These are phyloP conservation scores for Brachystomella parvula DNA, from an alignment of 1,140 invertebrate species.

Conservation along the genomic window DNA sequence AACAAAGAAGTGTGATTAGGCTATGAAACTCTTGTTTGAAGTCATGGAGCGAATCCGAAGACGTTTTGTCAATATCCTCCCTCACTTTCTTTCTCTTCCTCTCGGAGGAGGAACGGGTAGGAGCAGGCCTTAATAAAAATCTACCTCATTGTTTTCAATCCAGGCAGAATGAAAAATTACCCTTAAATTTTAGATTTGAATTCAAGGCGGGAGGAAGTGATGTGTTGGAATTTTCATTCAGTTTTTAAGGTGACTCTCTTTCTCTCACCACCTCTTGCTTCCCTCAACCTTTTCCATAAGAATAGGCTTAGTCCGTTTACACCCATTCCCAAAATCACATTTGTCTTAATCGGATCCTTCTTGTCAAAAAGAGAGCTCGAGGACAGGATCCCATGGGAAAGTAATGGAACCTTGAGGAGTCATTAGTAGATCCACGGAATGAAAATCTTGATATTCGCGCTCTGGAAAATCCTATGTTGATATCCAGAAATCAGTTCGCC, in stretches of 20 bases:
- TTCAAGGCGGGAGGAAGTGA: not conserved
- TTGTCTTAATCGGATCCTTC: slow-evolving; percentile 33
- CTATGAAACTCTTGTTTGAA: not conserved
- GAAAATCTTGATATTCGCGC: not conserved
- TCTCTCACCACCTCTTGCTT: not conserved
- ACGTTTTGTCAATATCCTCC: slow-evolving; percentile 7
- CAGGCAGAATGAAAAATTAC: slow-evolving; percentile 7
- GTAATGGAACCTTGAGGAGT: not conserved
- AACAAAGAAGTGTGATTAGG: not conserved
- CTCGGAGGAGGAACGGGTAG: too few species aligned
- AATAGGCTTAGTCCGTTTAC: not conserved
- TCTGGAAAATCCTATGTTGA: not conserved
- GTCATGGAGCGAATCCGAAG: not conserved
- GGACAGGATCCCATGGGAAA: not conserved
- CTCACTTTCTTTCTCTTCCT: too few species aligned
- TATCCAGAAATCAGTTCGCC: not conserved
- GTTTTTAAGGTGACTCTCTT: not conserved
- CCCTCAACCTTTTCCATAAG: too few species aligned
- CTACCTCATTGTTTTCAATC: not conserved
- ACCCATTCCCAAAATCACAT: slow-evolving; percentile 24
- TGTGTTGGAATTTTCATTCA: not conserved
- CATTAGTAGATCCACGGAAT: not conserved
- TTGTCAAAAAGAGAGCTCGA: slow-evolving; percentile 1
- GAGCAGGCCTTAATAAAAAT: too few species aligned
- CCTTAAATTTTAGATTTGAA: slow-evolving; percentile 6